Base-by-base conservation (phyloP, 2,888 invertebrate genomes). In the Cheilosia pagana region DNA sequence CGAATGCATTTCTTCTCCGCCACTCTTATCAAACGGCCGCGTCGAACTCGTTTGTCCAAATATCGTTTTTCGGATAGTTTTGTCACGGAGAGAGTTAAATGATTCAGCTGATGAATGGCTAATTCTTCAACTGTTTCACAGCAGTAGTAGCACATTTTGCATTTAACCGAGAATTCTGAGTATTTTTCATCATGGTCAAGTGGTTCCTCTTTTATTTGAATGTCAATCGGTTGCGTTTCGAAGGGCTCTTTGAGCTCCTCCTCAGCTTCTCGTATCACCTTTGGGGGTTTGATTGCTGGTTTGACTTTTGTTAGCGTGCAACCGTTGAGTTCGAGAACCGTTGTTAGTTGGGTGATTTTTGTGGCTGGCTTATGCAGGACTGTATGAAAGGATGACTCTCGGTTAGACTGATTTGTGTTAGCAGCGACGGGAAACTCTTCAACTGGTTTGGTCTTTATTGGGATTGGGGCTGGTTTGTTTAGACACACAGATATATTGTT, bases 51-150 rank as follows among this genome's bases (percentile, higher is more conserved):
- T 53, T 89, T 89, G 4, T 87, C 87, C 31, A 89, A 77, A 21
- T 82, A 86, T 62, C 88, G 87, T 16, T 86, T 87, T 41, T 88
- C 87, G 28, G 88, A 89, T 3, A 89, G 79, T 75, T 87, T 88
- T n/a, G 87, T 81, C 8, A 88, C 52, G 2, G 78, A 74, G 2
- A 90, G 28, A 28, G 76, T 85, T 55, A 90, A 77, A 76, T 90
- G 90, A n/a, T 77, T 60, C 4, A 89, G n/a, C 76, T 90, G 89
- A 86, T 90, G 90, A n/a, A 87, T 87, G 7, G 89, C 89, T 41
- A 89, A 71, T 35, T 82, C 75, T 25, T 88, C 88, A 23, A 87
- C 39, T 57, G 87, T 87, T 63, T 88, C 82, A 70, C 87, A 88
- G 35, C 67, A 78, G 19, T 81, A 77, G 2, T 78, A 60, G 60